Conservation (phyloP, 2,113 vertebrate species). For the Prolemur simus region DNA sequence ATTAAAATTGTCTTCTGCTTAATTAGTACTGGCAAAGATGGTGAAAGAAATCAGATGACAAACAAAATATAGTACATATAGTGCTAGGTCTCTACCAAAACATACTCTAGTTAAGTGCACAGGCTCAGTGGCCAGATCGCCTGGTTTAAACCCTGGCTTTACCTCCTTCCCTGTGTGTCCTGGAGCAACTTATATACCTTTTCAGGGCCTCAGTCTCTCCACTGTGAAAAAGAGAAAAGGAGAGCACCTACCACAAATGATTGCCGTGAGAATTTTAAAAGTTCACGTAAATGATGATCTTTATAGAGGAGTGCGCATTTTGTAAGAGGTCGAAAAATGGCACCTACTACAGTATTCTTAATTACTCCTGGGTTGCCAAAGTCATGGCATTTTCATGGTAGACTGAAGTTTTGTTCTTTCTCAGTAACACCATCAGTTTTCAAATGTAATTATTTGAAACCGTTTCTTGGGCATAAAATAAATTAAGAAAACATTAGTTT, state of each 20-base stretch:
- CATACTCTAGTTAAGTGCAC: neutral
- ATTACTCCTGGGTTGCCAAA: neutral
- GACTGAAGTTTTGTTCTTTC: neutral
- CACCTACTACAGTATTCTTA: neutral
- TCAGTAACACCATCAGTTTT: neutral
- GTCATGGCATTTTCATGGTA: neutral
- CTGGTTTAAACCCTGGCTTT: neutral
- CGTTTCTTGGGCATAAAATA: neutral
- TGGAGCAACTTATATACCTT: neutral
- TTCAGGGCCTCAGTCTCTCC: neutral
- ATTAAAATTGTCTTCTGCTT: neutral
- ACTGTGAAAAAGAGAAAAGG: neutral
- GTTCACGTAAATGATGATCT: rapidly evolving
- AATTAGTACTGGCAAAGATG: neutral
- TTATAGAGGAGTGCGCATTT: neutral
- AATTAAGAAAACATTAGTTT: neutral
- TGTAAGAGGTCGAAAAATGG: neutral
- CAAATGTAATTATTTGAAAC: neutral
- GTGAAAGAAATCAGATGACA: neutral
- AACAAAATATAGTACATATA: neutral
- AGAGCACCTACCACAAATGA: neutral
- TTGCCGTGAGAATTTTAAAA: neutral
- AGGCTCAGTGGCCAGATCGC: neutral
- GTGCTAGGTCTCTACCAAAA: neutral
- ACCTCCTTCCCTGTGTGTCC: neutral